Conservation (phyloP, 2,797 vertebrate genomes). For the Microctenopoma steveboyesi region DNA sequence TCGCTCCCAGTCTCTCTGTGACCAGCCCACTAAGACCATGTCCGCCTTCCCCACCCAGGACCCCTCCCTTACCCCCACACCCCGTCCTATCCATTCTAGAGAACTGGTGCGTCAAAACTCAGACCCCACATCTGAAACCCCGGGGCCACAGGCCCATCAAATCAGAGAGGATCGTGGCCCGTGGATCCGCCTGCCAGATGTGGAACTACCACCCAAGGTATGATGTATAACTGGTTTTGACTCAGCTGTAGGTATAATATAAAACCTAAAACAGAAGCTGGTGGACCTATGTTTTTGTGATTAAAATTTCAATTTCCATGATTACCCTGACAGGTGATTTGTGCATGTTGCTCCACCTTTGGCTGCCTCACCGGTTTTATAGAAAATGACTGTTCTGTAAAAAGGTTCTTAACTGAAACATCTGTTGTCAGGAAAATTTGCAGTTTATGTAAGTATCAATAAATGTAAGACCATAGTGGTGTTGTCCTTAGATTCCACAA, state of each 20-base stretch:
- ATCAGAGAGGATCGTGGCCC: slow-evolving; percentile 84
- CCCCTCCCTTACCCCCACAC: slow-evolving; percentile 84
- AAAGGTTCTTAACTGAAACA: background rate
- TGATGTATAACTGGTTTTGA: slow-evolving; percentile 16
- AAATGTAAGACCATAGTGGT: slow-evolving; percentile 15
- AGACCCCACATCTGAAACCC: slow-evolving; percentile 93
- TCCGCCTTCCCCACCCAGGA: slow-evolving; percentile 93
- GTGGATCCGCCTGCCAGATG: slow-evolving; percentile 90
- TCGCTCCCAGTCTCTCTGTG: slow-evolving; percentile 94
- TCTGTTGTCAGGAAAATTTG: background rate
- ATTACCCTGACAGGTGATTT: background rate
- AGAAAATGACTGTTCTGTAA: background rate
- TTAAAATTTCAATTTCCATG: background rate
- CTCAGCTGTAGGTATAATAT: background rate
- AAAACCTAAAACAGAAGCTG: background rate
- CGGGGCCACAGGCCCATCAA: slow-evolving; percentile 81
- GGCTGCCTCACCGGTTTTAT: background rate
- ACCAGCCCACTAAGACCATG: slow-evolving; percentile 93
- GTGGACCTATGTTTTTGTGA: background rate
- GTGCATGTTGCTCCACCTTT: background rate
- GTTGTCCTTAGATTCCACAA: slow-evolving; percentile 87
- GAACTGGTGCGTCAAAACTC: slow-evolving; percentile 93
- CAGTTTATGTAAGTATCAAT: background rate
- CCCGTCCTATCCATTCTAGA: slow-evolving; percentile 85
- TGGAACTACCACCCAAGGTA: slow-evolving; percentile 87